phyloP scores from a whole-genome alignment of 2,888 invertebrate genomes.

The Elegia similella region DNA sequence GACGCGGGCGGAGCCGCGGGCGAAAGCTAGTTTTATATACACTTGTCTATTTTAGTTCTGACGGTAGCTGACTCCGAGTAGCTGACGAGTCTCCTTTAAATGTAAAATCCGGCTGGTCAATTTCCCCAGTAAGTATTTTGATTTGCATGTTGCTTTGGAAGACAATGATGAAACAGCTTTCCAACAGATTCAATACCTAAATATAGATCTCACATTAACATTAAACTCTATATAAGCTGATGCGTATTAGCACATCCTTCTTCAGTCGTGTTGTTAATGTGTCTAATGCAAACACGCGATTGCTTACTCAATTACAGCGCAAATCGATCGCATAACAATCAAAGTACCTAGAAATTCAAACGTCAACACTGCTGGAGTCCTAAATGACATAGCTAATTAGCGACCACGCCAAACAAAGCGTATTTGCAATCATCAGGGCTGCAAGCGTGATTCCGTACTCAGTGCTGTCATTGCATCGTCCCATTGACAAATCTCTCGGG shows the following conservation, averaged over 20 bases:
- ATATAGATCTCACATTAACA: not conserved
- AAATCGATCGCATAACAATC: not conserved
- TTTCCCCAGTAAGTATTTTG: not conserved
- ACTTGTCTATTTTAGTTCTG: no score
- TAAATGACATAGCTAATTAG: slow-evolving; percentile 39
- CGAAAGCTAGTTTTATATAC: no score
- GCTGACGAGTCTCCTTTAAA: not conserved
- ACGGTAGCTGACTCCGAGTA: not conserved
- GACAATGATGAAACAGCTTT: not conserved
- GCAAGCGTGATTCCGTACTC: slow-evolving; percentile 43
- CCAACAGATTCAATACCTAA: not conserved
- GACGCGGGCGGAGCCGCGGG: no score
- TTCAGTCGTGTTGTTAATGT: not conserved
- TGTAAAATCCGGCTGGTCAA: not conserved
- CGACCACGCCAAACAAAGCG: slow-evolving; percentile 34
- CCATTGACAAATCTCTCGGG: slow-evolving; percentile 40
- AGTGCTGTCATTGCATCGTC: slow-evolving; percentile 32
- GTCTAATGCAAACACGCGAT: not conserved
- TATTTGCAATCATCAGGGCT: slow-evolving; percentile 43
- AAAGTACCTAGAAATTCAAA: not conserved
- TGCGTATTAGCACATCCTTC: not conserved
- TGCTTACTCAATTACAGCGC: not conserved
- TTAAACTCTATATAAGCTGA: not conserved
- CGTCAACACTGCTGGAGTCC: slow-evolving; percentile 23
- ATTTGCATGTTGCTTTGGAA: not conserved